Percentiles rank a stretch among this genome's conserved stretches.
phyloP scores from a whole-genome alignment of 2,797 vertebrate species.

The Oryzias dopingdopingensis region DNA sequence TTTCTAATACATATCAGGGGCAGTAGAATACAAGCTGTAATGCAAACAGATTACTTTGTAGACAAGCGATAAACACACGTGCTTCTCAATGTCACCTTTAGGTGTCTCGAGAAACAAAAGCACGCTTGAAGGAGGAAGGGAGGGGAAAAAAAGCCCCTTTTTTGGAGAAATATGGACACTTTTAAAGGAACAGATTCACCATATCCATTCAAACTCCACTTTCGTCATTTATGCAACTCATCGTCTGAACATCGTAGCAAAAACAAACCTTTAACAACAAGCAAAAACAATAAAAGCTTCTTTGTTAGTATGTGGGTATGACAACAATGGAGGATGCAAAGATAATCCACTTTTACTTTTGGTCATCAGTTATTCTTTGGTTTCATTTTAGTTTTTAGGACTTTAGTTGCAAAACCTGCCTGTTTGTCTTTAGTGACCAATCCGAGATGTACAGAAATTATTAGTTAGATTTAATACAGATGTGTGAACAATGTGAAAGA shows the following conservation, averaged over 20 bases:
- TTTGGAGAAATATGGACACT: neutral
- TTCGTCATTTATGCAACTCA: neutral
- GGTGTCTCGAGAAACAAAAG: constrained; percentile 75
- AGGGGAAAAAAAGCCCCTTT: neutral
- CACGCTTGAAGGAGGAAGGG: constrained; percentile 46
- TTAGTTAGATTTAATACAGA: too few species aligned
- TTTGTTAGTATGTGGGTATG: too few species aligned
- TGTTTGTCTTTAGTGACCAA: too few species aligned
- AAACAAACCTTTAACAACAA: too few species aligned
- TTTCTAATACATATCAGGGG: constrained; percentile 82
- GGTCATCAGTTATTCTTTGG: too few species aligned
- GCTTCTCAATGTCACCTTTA: constrained; percentile 81
- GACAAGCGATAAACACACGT: constrained; percentile 77
- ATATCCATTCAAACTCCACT: neutral
- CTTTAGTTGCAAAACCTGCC: too few species aligned
- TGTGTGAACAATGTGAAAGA: neutral
- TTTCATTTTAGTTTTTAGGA: too few species aligned
- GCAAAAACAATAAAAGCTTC: too few species aligned
- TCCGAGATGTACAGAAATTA: too few species aligned
- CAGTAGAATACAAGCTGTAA: constrained; percentile 75
- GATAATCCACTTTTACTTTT: too few species aligned
- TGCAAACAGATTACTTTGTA: constrained; percentile 81
- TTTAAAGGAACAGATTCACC: neutral
- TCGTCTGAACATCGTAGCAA: too few species aligned
- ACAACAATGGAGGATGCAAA: too few species aligned